phyloP scores from a whole-genome alignment of 2,797 vertebrate species.

The Sebastes iracundus region DNA sequence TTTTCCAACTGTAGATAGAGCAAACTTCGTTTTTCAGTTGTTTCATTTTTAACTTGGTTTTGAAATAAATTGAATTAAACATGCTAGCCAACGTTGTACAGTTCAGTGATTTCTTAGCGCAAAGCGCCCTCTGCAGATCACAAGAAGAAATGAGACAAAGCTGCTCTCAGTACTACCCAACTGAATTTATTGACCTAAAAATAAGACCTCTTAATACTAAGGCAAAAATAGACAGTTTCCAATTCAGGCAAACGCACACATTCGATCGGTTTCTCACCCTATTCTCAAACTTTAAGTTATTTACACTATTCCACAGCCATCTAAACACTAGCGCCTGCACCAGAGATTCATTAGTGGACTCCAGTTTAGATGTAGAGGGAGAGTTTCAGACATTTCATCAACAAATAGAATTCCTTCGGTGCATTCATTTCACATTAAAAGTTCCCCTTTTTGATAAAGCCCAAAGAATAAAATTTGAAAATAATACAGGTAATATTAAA shows the following conservation, averaged over 20 bases:
- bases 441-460: slow-evolving; percentile 7
- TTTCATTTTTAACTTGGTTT: slow-evolving; percentile 77
- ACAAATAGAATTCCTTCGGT: not conserved
- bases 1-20: slow-evolving; percentile 69
- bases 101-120: slow-evolving; percentile 15
- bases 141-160: not conserved
- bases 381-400: slow-evolving; percentile 8
- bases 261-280: not conserved
- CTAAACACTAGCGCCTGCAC: slow-evolving; percentile 71
- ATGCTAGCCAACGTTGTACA: not conserved
- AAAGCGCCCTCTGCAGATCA: slow-evolving; percentile 70
- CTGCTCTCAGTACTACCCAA: not conserved
- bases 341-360: slow-evolving; percentile 53
- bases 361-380: slow-evolving; percentile 2
- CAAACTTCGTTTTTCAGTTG: slow-evolving; percentile 58
- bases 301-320: slow-evolving; percentile 38
- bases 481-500: slow-evolving; percentile 3
- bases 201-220: slow-evolving; percentile 35
- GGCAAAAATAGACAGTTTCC: slow-evolving; percentile 7
- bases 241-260: slow-evolving; percentile 8
- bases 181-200: slow-evolving; percentile 65
- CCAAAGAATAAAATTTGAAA: not conserved
- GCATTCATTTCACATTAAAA: slow-evolving; percentile 1
- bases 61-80: slow-evolving; percentile 76
- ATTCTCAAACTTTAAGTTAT: slow-evolving; percentile 14